phyloP scores from a whole-genome alignment of 2,113 vertebrate genomes.

The Canis aureus region DNA sequence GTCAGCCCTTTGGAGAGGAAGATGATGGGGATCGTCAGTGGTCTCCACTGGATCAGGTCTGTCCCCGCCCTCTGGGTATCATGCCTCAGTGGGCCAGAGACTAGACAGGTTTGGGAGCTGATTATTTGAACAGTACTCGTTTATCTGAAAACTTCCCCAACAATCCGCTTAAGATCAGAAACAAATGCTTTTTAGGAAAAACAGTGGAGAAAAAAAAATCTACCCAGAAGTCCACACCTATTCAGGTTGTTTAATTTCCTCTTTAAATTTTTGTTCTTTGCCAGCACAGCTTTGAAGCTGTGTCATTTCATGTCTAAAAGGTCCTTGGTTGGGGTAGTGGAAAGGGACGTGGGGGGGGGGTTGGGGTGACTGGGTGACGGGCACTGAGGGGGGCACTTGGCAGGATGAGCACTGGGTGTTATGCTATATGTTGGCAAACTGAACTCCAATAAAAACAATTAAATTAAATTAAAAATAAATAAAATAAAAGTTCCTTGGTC shows the following conservation, averaged over 20 bases:
- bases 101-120: not conserved
- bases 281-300: not conserved
- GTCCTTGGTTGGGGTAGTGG: not conserved
- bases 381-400: no score
- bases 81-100: not conserved
- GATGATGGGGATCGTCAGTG: accelerated
- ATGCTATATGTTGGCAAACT: no score
- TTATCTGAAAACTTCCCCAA: not conserved
- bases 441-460: no score
- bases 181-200: not conserved
- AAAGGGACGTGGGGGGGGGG: no score
- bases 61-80: accelerated
- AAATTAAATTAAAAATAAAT: no score
- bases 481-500: not conserved
- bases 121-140: not conserved
- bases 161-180: not conserved
- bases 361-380: no score
- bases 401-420: no score
- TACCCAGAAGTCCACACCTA: not conserved
- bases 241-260: not conserved
- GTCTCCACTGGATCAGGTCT: no score
- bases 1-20: not conserved
- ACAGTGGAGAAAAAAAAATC: not conserved
- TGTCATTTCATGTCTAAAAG: not conserved
- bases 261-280: not conserved